These are phyloP conservation scores for Oreochromis spilurus DNA, from an alignment of 2,113 vertebrate species.

Conservation along the genomic window DNA sequence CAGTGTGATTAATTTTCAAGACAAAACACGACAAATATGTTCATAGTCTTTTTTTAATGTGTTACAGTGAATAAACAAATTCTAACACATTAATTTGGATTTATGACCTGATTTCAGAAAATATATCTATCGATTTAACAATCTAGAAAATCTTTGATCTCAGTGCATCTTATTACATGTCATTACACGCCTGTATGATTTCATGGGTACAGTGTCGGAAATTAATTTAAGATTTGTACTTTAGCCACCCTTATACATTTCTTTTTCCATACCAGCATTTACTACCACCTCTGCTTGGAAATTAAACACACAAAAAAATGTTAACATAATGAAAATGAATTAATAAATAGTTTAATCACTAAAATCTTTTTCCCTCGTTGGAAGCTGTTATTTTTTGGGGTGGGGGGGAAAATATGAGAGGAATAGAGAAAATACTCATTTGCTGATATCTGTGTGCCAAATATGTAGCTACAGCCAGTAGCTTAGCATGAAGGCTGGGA, in stretches of 20 bases:
- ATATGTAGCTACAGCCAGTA: neutral
- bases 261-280: neutral
- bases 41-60: slow-evolving; percentile 27
- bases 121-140: slow-evolving; percentile 7
- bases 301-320: neutral
- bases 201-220: neutral
- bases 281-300: neutral
- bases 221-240: neutral
- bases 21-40: neutral
- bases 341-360: neutral
- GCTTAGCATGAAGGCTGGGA: neutral
- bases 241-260: neutral
- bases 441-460: neutral
- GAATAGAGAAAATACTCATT: neutral
- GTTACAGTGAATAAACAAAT: slow-evolving; percentile 30
- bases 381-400: neutral
- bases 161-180: neutral
- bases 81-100: neutral
- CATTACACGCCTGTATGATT: neutral
- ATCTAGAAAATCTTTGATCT: slow-evolving; percentile 4
- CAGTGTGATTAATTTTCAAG: neutral
- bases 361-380: neutral
- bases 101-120: slow-evolving; percentile 22
- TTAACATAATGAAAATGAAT: neutral
- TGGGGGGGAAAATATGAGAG: neutral